Base-by-base conservation (phyloP, 2,113 vertebrate species). In the Struthio camelus region DNA sequence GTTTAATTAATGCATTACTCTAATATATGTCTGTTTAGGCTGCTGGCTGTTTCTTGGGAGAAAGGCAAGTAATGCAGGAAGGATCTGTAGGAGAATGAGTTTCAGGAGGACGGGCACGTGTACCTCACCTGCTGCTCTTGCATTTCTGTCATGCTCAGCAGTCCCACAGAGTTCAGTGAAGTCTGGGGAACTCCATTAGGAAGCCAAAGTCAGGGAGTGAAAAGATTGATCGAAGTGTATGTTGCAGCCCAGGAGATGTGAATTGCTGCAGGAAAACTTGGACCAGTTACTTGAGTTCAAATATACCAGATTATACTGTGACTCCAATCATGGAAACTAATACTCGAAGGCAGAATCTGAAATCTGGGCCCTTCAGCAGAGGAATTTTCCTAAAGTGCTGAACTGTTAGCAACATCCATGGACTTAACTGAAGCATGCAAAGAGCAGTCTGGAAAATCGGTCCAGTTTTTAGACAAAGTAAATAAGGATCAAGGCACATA, bases 151-250 rank as follows among this genome's bases (percentile, higher is more conserved):
- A 34, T 48, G 59, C 34, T 83, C 34, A 77, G 67, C 76, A 79
- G 22, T 54, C 50, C 64, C 64, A 80, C n/a, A 40, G 67, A 83
- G 85, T 40, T 85, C 79, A 18, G 34, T 10, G 59, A 53, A 61
- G 46, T 73, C 3, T 81, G 80, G 28, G 54, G 46, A 87, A 18
- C 48, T 79, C 80, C 23, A 4, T 42, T 34, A 79, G 11, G 61
- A 92, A 86, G 64, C 59, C 77, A 88, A 88, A 96, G 91, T 83
- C 71, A 73, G 62, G 58, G 73, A 86, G 70, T 56, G 16, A 58
- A 76, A 61, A 54, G 36, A 53, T 38, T 42, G 72, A 64, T 81
- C 75, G 76, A 85, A 81, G 77, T 44, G 5, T 27, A 4, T 40
- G 56, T 61, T 65, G 91, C 72, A 89, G 78, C 53, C 80, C 44